Evolutionary conservation across 2,113 vertebrate genomes (phyloP).

Genomic region (Oxygymnocypris stewartii): DNA sequence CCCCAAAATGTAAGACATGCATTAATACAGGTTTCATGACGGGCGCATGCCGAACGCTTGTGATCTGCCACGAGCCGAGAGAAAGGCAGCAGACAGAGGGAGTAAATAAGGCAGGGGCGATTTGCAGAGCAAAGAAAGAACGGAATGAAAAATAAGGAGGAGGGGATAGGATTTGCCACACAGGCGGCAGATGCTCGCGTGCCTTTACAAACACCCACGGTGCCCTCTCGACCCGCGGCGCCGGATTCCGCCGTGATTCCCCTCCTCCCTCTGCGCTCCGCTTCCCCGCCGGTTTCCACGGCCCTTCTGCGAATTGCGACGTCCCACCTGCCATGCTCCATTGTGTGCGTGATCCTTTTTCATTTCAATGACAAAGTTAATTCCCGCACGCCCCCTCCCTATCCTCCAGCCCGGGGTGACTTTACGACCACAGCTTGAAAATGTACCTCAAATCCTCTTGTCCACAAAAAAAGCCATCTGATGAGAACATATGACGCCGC

Average conservation of each 20-base stretch:
- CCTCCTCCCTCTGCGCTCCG: constrained; percentile 50
- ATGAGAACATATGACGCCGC: constrained; percentile 63
- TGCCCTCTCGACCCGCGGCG: constrained; percentile 76
- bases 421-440: constrained; percentile 77
- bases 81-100: background rate
- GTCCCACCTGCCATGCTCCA: constrained; percentile 91
- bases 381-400: constrained; percentile 61
- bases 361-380: constrained; percentile 88
- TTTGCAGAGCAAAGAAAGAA: constrained; percentile 30
- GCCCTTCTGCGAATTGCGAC: constrained; percentile 67
- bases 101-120: background rate
- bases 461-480: constrained; percentile 68
- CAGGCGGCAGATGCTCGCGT: constrained; percentile 91
- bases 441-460: constrained; percentile 49
- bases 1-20: constrained; percentile 9
- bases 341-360: constrained; percentile 78
- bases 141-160: constrained; percentile 42
- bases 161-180: constrained; percentile 36
- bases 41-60: background rate
- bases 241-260: constrained; percentile 61
- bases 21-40: constrained; percentile 18
- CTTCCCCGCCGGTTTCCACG: constrained; percentile 69
- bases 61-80: constrained; percentile 16
- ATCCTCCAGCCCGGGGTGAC: constrained; percentile 72
- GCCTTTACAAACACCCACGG: constrained; percentile 88